A percentile compares a stretch with the other conserved stretches of the same genome.
These are phyloP conservation scores for Drosophila atroscutellata DNA, from an alignment of 2,888 invertebrate species.

Conservation along the genomic window DNA sequence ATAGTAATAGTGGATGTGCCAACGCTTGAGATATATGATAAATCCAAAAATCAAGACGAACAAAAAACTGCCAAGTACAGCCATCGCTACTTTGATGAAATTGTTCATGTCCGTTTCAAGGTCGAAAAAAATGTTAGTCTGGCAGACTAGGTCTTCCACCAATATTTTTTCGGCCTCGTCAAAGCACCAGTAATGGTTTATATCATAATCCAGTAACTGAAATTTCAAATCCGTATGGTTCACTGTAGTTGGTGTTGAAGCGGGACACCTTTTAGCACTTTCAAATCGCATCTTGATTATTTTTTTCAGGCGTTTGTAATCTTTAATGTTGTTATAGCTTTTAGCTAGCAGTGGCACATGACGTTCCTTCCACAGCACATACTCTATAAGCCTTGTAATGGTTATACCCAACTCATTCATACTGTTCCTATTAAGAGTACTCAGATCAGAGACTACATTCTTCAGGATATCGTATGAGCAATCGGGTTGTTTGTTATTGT, in stretches of 20 bases:
- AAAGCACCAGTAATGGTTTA: conserved; percentile 83
- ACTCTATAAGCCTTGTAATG: conserved; percentile 22
- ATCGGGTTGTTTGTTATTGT: conserved; percentile 74
- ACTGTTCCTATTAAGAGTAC: not conserved
- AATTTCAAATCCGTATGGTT: conserved; percentile 72
- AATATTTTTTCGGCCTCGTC: conserved; percentile 80
- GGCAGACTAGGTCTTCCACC: conserved; percentile 73
- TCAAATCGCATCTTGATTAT: conserved; percentile 56
- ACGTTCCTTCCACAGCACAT: conserved; percentile 40
- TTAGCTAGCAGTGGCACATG: conserved; percentile 43
- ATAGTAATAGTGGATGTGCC: conserved; percentile 87
- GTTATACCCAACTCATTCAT: not conserved
- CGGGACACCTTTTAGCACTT: conserved; percentile 34
- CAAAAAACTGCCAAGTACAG: conserved; percentile 56
- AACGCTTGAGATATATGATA: conserved; percentile 86
- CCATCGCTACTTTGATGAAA: conserved; percentile 59
- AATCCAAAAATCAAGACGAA: conserved; percentile 56
- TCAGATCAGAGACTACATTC: conserved; percentile 8
- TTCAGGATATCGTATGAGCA: conserved; percentile 63
- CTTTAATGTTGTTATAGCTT: conserved; percentile 62
- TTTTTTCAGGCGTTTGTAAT: conserved; percentile 50
- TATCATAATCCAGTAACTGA: conserved; percentile 83
- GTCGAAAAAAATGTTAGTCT: conserved; percentile 35
- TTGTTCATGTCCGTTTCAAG: conserved; percentile 54
- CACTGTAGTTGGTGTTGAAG: conserved; percentile 30